Conservation (phyloP, 2,113 vertebrate species). For the Colistium nudipinnis region DNA sequence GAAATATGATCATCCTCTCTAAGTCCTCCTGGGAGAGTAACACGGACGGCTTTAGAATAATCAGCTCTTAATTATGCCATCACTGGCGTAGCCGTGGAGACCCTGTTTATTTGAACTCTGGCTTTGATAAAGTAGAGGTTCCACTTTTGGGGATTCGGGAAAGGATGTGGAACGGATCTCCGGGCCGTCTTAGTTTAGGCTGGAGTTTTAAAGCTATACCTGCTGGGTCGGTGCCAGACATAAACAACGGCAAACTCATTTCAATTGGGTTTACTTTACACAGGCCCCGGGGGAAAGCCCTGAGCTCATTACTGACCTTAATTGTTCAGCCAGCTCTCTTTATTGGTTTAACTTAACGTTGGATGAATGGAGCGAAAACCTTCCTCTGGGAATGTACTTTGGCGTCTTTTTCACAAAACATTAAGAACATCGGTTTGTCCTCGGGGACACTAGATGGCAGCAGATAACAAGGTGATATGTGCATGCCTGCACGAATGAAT, state of each 20-base stretch:
- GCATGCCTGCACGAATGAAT: not conserved
- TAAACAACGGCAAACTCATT: conserved; percentile 67
- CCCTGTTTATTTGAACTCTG: conserved; percentile 73
- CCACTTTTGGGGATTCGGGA: conserved; percentile 35
- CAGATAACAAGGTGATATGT: conserved; percentile 35
- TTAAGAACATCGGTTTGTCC: too few relatives aligned
- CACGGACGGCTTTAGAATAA: conserved; percentile 21
- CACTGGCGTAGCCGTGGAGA: conserved; percentile 18
- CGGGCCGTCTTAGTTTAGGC: conserved; percentile 62
- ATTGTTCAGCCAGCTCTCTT: conserved; percentile 47
- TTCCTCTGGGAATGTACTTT: conserved; percentile 1
- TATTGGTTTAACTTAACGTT: conserved; percentile 16
- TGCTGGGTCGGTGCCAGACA: conserved; percentile 61
- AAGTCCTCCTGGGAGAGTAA: conserved; percentile 27
- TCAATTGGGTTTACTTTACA: conserved; percentile 46
- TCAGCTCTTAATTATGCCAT: conserved; percentile 41
- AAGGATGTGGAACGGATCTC: conserved; percentile 56
- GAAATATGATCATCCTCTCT: conserved; percentile 18
- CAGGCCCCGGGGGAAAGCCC: conserved; percentile 32
- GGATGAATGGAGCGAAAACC: conserved; percentile 12
- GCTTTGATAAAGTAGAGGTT: conserved; percentile 37
- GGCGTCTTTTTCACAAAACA: too few relatives aligned
- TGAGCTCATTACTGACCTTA: conserved; percentile 23
- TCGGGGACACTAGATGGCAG: conserved; percentile 72
- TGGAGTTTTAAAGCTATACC: conserved; percentile 61